A percentile compares a stretch with the other conserved stretches of the same genome.
Evolutionary conservation across 2,888 invertebrate genomes (phyloP).

Genomic region (Opisthograptis luteolata): DNA sequence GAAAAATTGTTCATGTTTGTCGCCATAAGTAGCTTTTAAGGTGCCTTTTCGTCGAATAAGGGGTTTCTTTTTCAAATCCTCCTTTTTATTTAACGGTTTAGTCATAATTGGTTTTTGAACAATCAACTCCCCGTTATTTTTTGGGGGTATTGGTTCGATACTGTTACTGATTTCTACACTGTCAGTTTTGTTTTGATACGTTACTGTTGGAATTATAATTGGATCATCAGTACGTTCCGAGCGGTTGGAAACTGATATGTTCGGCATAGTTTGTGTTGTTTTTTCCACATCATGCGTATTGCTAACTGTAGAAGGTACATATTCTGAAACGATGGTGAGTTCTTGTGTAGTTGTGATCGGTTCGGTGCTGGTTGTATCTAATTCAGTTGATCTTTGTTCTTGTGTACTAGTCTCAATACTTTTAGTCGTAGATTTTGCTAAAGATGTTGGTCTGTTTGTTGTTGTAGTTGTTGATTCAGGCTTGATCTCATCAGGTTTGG

Average conservation of each 20-base stretch:
- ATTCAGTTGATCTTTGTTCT: too few species aligned
- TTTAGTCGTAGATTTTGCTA: constrained; percentile 18
- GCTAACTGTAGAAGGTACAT: neutral
- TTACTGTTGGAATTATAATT: constrained; percentile 65
- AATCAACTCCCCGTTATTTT: constrained; percentile 61
- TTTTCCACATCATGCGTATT: constrained; percentile 10
- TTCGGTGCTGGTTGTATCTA: constrained; percentile 16
- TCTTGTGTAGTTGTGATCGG: constrained; percentile 19
- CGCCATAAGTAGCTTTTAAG: constrained; percentile 79
- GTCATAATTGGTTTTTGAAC: constrained; percentile 57
- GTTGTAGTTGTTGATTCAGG: constrained; percentile 22
- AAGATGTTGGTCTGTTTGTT: constrained; percentile 12
- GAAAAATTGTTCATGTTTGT: constrained; percentile 72
- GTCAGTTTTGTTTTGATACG: constrained; percentile 48
- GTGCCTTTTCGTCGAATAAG: constrained; percentile 76
- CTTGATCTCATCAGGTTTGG: constrained; percentile 21
- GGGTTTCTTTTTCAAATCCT: constrained; percentile 67
- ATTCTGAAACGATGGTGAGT: neutral
- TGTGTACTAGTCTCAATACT: constrained; percentile 25
- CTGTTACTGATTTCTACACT: constrained; percentile 58
- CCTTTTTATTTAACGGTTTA: constrained; percentile 59
- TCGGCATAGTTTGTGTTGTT: constrained; percentile 18
- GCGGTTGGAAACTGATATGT: neutral
- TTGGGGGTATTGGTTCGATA: constrained; percentile 56
- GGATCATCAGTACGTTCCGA: constrained; percentile 46